Base-by-base conservation (phyloP, 2,888 invertebrate species). In the Idaea dimidiata region DNA sequence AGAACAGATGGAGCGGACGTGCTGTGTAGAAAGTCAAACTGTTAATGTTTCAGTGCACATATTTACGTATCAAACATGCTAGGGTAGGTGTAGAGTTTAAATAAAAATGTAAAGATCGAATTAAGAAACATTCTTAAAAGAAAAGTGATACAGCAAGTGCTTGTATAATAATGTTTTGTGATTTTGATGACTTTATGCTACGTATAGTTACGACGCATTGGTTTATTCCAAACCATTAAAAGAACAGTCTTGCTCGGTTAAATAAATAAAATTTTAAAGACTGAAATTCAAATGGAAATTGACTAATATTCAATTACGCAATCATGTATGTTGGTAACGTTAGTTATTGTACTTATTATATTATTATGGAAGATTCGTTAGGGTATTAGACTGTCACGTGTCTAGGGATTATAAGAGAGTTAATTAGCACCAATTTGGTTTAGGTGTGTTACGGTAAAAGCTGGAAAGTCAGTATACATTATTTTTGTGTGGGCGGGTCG, bases 241-340 rank as follows among this genome's bases (percentile, higher is more conserved):
- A 76, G 3, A 56, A 56, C 73, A 69, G 60, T 63, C n/a, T 74
- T 64, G 61, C 72, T 79, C 82, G 80, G 73, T 86, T 75, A 77
- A 84, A 85, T 86, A 83, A 84, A 86, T 84, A 84, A 83, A 88
- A 86, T 85, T 84, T 83, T 88, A 88, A 91, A 91, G 91, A 91
- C 91, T 91, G 91, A 91, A 88, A 82, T 86, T 56, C 17, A 83
- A 86, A 87, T 81, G 80, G 80, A 84, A 84, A 81, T 85, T 85
- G 82, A 86, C 80, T 84, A 83, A 77, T 86, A 89, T 88, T 89
- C 89, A 90, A 91, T 91, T 90, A 89, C 73, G 80, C 84, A 84
- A 87, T 90, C 87, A 82, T 87, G 78, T 76, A 84, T 83, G 79
- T 86, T 86, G 82, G 77, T 78, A 82, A 75, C 75, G 55, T 70